Base-by-base conservation (phyloP, 2,888 invertebrate genomes). In the Calliphora vomitoria region DNA sequence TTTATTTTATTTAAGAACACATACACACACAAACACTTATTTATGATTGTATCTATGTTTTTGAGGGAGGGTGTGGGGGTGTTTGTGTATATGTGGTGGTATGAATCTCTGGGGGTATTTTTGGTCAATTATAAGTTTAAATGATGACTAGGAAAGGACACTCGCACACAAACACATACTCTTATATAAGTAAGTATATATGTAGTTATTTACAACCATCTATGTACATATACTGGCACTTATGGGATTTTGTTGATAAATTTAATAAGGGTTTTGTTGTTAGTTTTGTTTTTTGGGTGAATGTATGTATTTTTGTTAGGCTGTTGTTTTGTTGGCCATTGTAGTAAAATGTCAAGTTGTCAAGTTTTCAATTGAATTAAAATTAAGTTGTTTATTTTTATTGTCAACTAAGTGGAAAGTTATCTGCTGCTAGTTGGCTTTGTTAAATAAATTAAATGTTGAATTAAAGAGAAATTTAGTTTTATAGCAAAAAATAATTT, bases 311-410 rank as follows among this genome's bases (percentile, higher is more conserved):
- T 66, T 68, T 71, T 66, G 35, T 62, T 35, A 11, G 55, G 20
- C 18, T 47, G 50, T 41, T 58, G 55, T 64, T 60, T 64, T 50
- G 50, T 31, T 78, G 68, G 72, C 55, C 50, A 38, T 55, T 58
- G 50, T 80, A 62, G 78, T 74, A 69, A 87, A 84, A 87, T 66
- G 82, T 85, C 79, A 87, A 85, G 58, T 66, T 87, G 87, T 82
- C 84, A 87, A 79, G 69, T 75, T 64, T 85, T 82, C 85, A 87
- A 85, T 87, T 85, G 60, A 85, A 75, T 82, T 82, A 79, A 85
- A 79, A 82, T 82, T 75, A 79, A 84, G 38, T 85, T 84, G 55
- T 82, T 75, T 78, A 68, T 66, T 74, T 72, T 78, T 68, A 80
- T 82, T 83, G 31, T 71, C 58, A 35, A 80, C 80, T 71, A 83